A percentile compares a stretch with the other conserved stretches of the same genome.
Evolutionary conservation across 2,113 vertebrate genomes (phyloP).

Genomic region (Triplophysa tibetana): DNA sequence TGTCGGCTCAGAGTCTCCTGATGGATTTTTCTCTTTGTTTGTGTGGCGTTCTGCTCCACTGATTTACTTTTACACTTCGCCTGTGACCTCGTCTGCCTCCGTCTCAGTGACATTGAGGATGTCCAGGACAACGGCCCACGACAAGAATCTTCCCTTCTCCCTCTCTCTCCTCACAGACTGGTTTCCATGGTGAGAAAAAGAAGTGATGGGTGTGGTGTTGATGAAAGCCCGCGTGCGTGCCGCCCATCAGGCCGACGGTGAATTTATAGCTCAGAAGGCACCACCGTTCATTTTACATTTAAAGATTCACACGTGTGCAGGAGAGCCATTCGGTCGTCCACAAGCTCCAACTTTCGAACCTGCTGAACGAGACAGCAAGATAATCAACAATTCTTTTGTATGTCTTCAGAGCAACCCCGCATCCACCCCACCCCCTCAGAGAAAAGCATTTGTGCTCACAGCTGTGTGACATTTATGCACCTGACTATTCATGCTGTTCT

Average conservation of each 20-base stretch:
- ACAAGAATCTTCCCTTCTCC: slow-evolving; percentile 8
- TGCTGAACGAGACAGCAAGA: not conserved
- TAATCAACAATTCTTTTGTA: slow-evolving; percentile 46
- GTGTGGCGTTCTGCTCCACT: slow-evolving; percentile 34
- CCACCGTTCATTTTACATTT: slow-evolving; percentile 49
- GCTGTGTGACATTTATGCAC: slow-evolving; percentile 68
- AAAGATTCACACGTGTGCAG: slow-evolving; percentile 57
- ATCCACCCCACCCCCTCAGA: slow-evolving; percentile 10
- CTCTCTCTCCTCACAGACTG: slow-evolving; percentile 37
- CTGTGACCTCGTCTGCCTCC: slow-evolving; percentile 15
- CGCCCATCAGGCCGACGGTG: slow-evolving; percentile 53
- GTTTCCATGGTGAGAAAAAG: slow-evolving; percentile 67
- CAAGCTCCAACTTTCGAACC: not conserved
- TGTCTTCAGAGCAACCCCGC: slow-evolving; percentile 10
- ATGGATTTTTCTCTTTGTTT: slow-evolving; percentile 46
- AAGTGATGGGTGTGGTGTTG: slow-evolving; percentile 11
- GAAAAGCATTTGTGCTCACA: slow-evolving; percentile 61
- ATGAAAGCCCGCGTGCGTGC: slow-evolving; percentile 1
- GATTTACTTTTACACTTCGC: slow-evolving; percentile 35
- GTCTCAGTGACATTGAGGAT: slow-evolving; percentile 29
- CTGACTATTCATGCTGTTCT: slow-evolving; percentile 63
- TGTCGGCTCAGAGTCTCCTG: slow-evolving; percentile 38
- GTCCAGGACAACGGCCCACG: slow-evolving; percentile 15
- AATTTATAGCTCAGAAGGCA: slow-evolving; percentile 50
- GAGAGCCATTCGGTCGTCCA: slow-evolving; percentile 35